These are phyloP conservation scores for Phylloscopus collybita DNA, from an alignment of 2,797 vertebrate genomes.

Conservation along the genomic window DNA sequence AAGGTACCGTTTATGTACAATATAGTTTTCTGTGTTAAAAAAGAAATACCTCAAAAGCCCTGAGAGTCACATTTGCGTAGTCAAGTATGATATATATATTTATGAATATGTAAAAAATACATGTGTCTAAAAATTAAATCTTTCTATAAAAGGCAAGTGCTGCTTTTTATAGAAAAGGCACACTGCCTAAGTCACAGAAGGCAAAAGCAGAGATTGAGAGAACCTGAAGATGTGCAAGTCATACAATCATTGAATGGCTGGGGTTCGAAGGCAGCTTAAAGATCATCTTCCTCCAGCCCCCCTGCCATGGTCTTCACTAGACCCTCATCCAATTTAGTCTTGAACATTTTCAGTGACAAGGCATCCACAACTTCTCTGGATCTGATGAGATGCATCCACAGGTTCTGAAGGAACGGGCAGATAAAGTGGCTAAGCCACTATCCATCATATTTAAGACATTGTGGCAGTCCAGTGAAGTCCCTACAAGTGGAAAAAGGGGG, in stretches of 20 bases:
- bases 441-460: not conserved
- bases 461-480: not conserved
- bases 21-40: not conserved
- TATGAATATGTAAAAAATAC: not conserved
- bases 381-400: fast-evolving
- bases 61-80: not conserved
- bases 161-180: not conserved
- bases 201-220: not conserved
- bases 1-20: not conserved
- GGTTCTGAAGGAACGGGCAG: fast-evolving
- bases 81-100: not conserved
- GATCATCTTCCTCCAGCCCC: not conserved
- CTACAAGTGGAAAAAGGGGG: not conserved
- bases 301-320: not conserved
- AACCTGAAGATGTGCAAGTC: not conserved
- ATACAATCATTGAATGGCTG: fast-evolving
- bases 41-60: not conserved
- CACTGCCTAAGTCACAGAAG: not conserved
- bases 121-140: not conserved
- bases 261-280: not conserved
- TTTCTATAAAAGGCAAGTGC: not conserved
- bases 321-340: not conserved
- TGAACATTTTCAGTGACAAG: not conserved
- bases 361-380: not conserved
- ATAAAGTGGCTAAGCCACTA: not conserved